These are phyloP conservation scores for Hormiphora californensis DNA, from an alignment of 37 sponge, comb jelly and placozoan species.

Conservation along the genomic window DNA sequence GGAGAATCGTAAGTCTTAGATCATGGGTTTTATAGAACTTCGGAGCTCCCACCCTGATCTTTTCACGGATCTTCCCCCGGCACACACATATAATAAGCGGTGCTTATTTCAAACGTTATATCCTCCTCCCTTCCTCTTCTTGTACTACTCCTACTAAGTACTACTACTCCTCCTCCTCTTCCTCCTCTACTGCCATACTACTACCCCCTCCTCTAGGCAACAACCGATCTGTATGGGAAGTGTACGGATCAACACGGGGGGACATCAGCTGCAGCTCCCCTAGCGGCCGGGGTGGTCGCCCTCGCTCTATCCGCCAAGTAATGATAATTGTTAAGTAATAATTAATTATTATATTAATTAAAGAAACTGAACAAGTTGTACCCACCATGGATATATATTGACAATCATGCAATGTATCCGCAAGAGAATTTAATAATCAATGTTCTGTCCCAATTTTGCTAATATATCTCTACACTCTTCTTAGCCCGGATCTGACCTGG, in stretches of 20 bases:
- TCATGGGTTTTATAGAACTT: neutral
- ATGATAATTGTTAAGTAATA: too few species aligned
- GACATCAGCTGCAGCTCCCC: slow-evolving; percentile 3
- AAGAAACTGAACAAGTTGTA: too few species aligned
- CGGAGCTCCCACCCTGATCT: neutral
- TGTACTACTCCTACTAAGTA: neutral
- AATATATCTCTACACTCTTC: neutral
- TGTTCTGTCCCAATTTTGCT: neutral
- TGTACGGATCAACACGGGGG: slow-evolving; percentile 24
- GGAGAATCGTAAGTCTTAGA: neutral
- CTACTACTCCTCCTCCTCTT: neutral
- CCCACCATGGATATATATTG: too few species aligned
- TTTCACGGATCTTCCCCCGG: neutral
- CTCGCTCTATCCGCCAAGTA: slow-evolving; percentile 16
- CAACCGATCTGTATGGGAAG: neutral
- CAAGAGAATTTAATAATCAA: too few species aligned
- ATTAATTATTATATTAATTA: too few species aligned
- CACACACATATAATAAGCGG: neutral
- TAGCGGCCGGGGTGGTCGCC: slow-evolving; percentile 11
- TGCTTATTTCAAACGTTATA: too few species aligned
- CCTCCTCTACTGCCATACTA: too few species aligned
- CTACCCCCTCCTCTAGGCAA: neutral
- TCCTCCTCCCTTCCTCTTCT: too few species aligned
- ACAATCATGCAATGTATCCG: too few species aligned
- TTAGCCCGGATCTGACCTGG: slow-evolving; percentile 86